Conservation (phyloP, 2,888 invertebrate genomes). For the Chrysina gloriosa region DNA sequence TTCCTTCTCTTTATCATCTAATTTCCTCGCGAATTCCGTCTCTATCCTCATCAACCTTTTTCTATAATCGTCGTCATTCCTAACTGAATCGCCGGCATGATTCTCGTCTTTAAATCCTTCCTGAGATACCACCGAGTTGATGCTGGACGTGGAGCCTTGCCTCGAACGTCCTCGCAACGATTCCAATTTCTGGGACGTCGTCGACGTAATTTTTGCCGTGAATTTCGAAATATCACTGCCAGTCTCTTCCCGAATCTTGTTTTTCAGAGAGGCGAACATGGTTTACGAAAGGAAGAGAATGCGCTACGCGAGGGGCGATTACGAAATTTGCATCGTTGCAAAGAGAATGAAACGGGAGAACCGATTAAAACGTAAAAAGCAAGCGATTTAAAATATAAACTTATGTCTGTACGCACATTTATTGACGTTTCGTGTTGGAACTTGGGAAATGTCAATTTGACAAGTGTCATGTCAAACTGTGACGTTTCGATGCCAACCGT, state of each 20-base stretch:
- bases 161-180: conserved; percentile 64
- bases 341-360: not conserved
- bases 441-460: not conserved
- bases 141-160: conserved; percentile 65
- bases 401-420: conserved; percentile 23
- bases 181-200: conserved; percentile 67
- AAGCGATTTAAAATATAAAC: conserved; percentile 6
- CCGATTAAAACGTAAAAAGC: not conserved
- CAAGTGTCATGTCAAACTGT: not conserved
- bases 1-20: conserved; percentile 74
- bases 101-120: conserved; percentile 66
- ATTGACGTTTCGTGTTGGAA: conserved; percentile 25
- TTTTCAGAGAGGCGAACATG: conserved; percentile 90
- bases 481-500: not conserved
- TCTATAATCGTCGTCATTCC: conserved; percentile 64
- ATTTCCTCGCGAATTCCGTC: conserved; percentile 70
- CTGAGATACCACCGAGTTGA: conserved; percentile 63
- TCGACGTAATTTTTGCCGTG: conserved; percentile 65
- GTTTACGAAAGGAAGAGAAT: conserved; percentile 50
- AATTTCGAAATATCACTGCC: conserved; percentile 77
- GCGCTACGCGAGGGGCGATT: not conserved
- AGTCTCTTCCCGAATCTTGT: conserved; percentile 90
- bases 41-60: conserved; percentile 68
- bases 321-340: conserved; percentile 1
- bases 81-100: conserved; percentile 45